Conservation (phyloP, 1,140 invertebrate species). For the Holotrichia oblita region DNA sequence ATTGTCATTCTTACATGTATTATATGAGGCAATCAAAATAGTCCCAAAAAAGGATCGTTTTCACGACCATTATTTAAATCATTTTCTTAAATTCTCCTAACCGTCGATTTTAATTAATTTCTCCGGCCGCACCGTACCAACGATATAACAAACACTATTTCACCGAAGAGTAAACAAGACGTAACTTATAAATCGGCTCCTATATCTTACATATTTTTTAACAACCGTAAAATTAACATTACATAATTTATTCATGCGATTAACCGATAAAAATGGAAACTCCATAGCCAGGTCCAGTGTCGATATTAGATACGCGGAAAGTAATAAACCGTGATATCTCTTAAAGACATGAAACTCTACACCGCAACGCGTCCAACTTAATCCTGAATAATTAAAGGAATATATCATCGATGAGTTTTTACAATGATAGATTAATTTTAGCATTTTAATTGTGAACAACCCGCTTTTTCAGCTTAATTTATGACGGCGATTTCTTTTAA, state of each 20-base stretch:
- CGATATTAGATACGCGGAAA: not conserved
- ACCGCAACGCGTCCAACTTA: not conserved
- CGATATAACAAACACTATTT: not conserved
- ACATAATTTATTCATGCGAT: not conserved
- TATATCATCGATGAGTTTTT: constrained; percentile 5
- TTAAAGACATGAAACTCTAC: not conserved
- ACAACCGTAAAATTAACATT: not conserved
- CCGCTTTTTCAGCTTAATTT: not conserved
- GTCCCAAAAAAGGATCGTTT: no score
- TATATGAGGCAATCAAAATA: no score
- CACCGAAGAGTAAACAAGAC: not conserved
- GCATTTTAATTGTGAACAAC: not conserved
- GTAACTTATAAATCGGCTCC: not conserved
- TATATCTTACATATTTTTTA: not conserved
- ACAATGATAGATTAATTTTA: not conserved
- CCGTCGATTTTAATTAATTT: not conserved
- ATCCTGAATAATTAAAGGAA: constrained; percentile 13
- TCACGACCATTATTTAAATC: no score
- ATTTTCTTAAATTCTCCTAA: not conserved
- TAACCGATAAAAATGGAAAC: not conserved
- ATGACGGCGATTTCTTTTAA: not conserved
- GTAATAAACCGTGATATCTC: not conserved
- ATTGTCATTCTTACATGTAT: no score
- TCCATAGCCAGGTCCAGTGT: not conserved
- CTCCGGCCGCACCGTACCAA: not conserved